Base-by-base conservation (phyloP, 2,888 invertebrate species). In the Epinotia demarniana region DNA sequence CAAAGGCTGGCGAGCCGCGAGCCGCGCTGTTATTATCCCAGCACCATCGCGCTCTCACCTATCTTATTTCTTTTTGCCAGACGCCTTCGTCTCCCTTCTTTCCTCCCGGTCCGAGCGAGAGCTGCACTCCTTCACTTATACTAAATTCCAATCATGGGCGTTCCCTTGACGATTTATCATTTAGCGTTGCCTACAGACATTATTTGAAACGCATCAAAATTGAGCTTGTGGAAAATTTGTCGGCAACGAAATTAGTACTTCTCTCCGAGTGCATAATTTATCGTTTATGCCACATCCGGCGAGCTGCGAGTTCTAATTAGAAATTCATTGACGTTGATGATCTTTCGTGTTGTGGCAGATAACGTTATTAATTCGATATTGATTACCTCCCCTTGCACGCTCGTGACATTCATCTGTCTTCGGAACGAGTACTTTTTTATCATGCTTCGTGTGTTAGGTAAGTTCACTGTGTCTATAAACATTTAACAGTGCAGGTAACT, bases 121-220 rank as follows among this genome's bases (percentile, higher is more conserved):
- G 87, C 81, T 83, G 79, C 81, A 80, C 81, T 89, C 89, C 86
- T 90, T 67, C 67, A 72, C 75, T 93, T 90, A 90, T 86, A 89
- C 90, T 87, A 88, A 91, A 89, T 90, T 88, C 87, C 89, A 86
- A 86, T 90, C 82, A 85, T 85, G 89, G 93, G 93, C 93, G 93
- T 93, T 90, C 86, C 92, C 87, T 84, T 86, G 87, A 90, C 93
- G 91, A 94, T 94, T 94, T 93, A 94, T 94, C 93, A 93, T 93
- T 94, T 93, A 93, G 86, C 89, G 92, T 92, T 90, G 93, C 93
- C 93, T 92, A 91, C 93, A 92, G 93, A 93, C 91, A 93, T 93
- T 93, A 93, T 93, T 93, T 92, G 93, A 92, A 92, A 93, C 93
- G 90, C 91, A 93, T 93, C 93, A 93, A 93, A 93, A 91, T 92